A percentile compares a stretch with the other conserved stretches of the same genome.
These are phyloP conservation scores for Motacilla alba DNA, from an alignment of 2,113 vertebrate species.

Conservation along the genomic window DNA sequence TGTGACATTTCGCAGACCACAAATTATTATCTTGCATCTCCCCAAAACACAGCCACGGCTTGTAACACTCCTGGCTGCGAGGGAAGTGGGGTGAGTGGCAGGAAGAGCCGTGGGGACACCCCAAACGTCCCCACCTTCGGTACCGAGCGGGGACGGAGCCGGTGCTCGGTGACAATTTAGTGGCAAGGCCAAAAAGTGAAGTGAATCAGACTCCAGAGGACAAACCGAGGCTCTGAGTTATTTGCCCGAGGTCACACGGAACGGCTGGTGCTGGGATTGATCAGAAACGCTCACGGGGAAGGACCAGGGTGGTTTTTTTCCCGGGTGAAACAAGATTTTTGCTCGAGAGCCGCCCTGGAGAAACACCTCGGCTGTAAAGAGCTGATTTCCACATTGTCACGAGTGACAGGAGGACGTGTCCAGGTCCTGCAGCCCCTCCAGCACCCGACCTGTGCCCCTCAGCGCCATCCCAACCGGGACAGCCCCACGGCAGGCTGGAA, in stretches of 20 bases:
- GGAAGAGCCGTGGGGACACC: neutral
- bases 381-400: neutral
- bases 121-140: neutral
- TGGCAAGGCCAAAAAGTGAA: neutral
- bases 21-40: neutral
- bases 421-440: neutral
- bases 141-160: rapidly evolving
- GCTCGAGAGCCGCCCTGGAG: neutral
- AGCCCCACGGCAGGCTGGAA: rapidly evolving
- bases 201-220: neutral
- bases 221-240: neutral
- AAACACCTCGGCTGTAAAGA: neutral
- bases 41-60: neutral
- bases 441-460: rapidly evolving
- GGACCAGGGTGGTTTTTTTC: neutral
- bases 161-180: rapidly evolving
- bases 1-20: neutral
- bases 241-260: rapidly evolving
- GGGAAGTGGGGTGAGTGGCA: neutral
- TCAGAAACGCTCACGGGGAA: rapidly evolving
- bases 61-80: neutral
- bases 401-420: rapidly evolving
- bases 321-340: neutral
- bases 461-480: rapidly evolving
- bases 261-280: neutral